Evolutionary conservation across 2,797 vertebrate genomes (phyloP).

Genomic region (Lepidocolaptes lacrymiger): DNA sequence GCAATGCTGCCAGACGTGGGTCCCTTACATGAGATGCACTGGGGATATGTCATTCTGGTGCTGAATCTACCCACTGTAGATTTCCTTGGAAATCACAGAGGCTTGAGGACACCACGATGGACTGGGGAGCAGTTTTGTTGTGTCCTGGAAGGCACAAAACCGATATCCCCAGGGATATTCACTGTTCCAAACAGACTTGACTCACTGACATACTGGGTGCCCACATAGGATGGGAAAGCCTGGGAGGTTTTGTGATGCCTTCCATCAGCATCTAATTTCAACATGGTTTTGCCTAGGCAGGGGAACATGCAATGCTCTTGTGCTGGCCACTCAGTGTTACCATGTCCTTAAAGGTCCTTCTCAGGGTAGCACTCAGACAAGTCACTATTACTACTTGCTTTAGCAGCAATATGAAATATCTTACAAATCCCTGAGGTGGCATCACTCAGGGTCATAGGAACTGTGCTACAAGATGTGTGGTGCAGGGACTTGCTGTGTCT

Average conservation of each 20-base stretch:
- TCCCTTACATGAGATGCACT: rapidly evolving
- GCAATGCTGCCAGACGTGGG: rapidly evolving
- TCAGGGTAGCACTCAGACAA: neutral
- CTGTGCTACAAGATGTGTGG: rapidly evolving
- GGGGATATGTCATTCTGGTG: too few relatives aligned
- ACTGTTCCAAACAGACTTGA: neutral
- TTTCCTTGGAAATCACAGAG: neutral
- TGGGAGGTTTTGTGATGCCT: neutral
- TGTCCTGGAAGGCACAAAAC: neutral
- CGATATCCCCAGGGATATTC: neutral
- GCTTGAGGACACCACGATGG: neutral
- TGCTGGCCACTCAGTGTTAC: neutral
- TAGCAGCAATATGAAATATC: neutral
- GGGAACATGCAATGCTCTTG: neutral
- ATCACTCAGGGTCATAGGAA: neutral
- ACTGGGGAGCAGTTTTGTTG: neutral
- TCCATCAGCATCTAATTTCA: neutral
- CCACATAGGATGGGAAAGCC: neutral
- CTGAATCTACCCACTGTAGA: neutral
- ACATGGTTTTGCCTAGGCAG: neutral
- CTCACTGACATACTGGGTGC: rapidly evolving
- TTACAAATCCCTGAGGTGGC: neutral
- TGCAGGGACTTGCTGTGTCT: neutral
- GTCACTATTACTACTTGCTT: neutral
- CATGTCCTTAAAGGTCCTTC: neutral